Base-by-base conservation (phyloP, 2,888 invertebrate species). In the Nudaria mundana region DNA sequence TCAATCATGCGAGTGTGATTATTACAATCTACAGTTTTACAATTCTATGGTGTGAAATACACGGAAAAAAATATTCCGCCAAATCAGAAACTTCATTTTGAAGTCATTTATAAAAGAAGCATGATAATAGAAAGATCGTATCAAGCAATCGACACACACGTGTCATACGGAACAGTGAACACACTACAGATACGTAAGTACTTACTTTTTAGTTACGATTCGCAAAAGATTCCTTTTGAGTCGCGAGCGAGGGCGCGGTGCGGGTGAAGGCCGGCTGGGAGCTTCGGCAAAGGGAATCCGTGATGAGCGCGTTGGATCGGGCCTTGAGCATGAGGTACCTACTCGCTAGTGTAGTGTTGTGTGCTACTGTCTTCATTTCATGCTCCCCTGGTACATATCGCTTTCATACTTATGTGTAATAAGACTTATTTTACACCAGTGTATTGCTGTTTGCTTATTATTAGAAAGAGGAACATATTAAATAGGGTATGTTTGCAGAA, bases 211-310 rank as follows among this genome's bases (percentile, higher is more conserved):
- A 58, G 55, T 62, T 48, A 42, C 40, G 40, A 57, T 48, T 57
- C 52, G 58, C 48, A 47, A 62, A 38, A 55, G 58, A 56, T 60
- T 60, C 59, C 59, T 64, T 57, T 64, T 54, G 52, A 47, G 44
- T 44, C 22, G 37, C 34, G 42, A 53, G 46, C 23, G 40, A 14
- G 36, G 30, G 42, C 22, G 29, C 35, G 37, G 41, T 1, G 23
- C 16, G 44, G 13, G 37, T 16, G 39, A n/a, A n/a, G 32, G 12
- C 33, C 30, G 16, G 36, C 18, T 34, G 30, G 13, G 30, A 28
- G 39, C 44, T 37, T 40, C 56, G 37, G 61, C 72, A 81, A 80
- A 80, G 71, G 65, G 81, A 80, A 81, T 81, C 65, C 59, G 48
- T 66, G 71, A 81, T 79, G 76, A 78, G 66, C 50, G 52, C 56